Base-by-base conservation (phyloP, 2,113 vertebrate genomes). In the Triplophysa tibetana region DNA sequence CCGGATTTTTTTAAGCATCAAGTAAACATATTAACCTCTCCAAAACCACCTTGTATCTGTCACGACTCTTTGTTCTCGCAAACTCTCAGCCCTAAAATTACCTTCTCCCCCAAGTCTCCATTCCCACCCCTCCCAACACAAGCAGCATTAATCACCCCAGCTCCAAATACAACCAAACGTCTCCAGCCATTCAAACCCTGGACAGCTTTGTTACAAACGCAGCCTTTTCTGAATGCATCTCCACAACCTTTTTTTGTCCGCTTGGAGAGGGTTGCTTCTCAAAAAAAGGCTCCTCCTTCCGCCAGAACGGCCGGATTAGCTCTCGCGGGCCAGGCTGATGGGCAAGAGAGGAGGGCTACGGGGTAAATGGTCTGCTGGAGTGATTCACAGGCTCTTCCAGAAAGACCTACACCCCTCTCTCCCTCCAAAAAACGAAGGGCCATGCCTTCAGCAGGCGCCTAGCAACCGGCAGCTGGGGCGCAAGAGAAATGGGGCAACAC, bases 121-220 rank as follows among this genome's bases (percentile, higher is more conserved):
- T 81, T 87, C 86, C 81, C 76, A 70, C 63, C 81, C 81, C 67
- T 80, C 79, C 83, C 78, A 80, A 81, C 87, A 81, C 74, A 83
- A 89, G 88, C 90, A 87, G 88, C 93, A 96, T 97, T 95, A 95
- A 97, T 98, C 95, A 97, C 86, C 78, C 62, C 11, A 75, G 81
- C 90, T 93, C 94, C 91, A 93, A 94, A 91, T 88, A 92, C 84
- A 85, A 88, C 87, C 92, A 93, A 93, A 91, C 92, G 93, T 94
- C 93, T 93, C 89, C 92, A 88, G 86, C 92, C 92, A 95, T 98
- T 98, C 94, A 95, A 69, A 48, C 50, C 83, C 86, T 84, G 86
- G 67, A 83, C 61, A 11, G 79, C 92, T 91, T 92, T 94, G 94
- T 94, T 92, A 90, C 89, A 89, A 90, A 87, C 87, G 86, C 91